A percentile compares a stretch with the other conserved stretches of the same genome.
Conservation (phyloP, 2,113 vertebrate genomes). For the Numida meleagris region DNA sequence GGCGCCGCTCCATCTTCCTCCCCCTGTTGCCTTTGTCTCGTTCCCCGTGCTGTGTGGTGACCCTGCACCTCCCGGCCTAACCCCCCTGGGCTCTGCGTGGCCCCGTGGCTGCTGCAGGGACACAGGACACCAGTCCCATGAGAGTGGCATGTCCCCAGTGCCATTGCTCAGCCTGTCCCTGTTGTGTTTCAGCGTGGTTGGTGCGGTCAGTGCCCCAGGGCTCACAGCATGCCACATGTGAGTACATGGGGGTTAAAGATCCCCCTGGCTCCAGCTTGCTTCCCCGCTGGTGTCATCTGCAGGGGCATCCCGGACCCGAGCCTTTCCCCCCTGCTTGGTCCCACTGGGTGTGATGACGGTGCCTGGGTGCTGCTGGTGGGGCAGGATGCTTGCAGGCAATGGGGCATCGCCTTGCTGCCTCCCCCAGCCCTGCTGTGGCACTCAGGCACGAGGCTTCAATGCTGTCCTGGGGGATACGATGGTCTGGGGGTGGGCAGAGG, state of each 20-base stretch:
- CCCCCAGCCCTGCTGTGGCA: background rate
- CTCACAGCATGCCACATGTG: conserved; percentile 85
- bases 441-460: background rate
- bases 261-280: background rate
- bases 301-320: background rate
- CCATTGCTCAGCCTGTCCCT: background rate
- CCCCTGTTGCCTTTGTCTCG: background rate
- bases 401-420: background rate
- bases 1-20: background rate
- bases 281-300: background rate
- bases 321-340: background rate
- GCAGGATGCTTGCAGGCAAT: background rate
- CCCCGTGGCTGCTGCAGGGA: background rate
- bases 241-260: conserved; percentile 74
- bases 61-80: background rate
- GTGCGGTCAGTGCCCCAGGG: conserved; percentile 78
- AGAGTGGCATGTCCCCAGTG: background rate
- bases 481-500: background rate
- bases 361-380: background rate
- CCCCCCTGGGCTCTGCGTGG: background rate
- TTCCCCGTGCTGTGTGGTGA: background rate
- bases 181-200: conserved; percentile 78
- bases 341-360: background rate
- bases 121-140: background rate
- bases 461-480: background rate